Conservation (phyloP, 1,140 invertebrate genomes). For the Lepeophtheirus salmonis region DNA sequence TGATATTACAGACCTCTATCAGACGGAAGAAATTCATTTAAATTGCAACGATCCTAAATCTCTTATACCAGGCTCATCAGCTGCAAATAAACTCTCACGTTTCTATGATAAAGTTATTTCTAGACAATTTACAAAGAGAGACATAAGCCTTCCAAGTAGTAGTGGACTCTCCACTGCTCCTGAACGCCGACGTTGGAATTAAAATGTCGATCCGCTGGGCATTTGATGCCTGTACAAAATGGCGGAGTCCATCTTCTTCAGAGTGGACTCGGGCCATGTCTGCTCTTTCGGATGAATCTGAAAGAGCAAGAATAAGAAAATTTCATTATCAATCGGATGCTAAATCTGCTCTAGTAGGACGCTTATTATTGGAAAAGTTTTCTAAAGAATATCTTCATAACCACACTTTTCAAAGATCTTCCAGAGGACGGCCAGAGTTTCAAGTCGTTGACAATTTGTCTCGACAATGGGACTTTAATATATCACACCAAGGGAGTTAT, state of each 20-base stretch:
- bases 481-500: not conserved
- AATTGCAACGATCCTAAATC: constrained; percentile 59
- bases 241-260: not conserved
- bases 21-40: constrained; percentile 9
- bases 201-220: not conserved
- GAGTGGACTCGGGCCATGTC: not conserved
- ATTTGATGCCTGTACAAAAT: not conserved
- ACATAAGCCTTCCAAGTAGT: not conserved
- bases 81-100: constrained; percentile 68
- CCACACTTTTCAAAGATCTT: not conserved
- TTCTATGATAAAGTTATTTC: constrained; percentile 82
- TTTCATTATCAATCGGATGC: constrained; percentile 12
- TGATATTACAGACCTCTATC: constrained; percentile 6
- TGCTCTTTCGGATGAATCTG: not conserved
- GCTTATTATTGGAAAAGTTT: not conserved
- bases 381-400: not conserved
- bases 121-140: constrained; percentile 8
- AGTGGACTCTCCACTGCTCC: not conserved
- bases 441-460: not conserved
- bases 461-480: not conserved
- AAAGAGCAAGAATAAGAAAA: not conserved
- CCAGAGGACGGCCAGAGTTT: not conserved
- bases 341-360: constrained; percentile 2
- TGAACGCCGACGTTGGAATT: not conserved
- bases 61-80: constrained; percentile 71